These are phyloP conservation scores for Grapholita molesta DNA, from an alignment of 1,140 invertebrate species.

Conservation along the genomic window DNA sequence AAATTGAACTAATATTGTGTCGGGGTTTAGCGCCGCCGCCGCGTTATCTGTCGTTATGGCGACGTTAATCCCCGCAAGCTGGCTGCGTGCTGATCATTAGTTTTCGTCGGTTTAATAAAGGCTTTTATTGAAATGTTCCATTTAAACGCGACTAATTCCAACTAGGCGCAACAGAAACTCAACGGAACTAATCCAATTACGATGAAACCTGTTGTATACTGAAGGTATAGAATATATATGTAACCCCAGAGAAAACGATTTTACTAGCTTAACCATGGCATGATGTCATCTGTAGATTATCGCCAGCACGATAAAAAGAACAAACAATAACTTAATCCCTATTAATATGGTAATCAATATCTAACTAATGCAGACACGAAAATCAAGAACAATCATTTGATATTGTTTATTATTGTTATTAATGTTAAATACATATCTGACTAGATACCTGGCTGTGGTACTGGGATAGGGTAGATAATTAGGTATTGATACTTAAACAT, in stretches of 20 bases:
- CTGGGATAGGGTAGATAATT: no score
- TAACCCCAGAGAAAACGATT: no score
- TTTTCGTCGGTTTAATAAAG: not conserved
- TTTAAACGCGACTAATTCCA: not conserved
- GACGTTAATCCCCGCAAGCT: slow-evolving; percentile 24
- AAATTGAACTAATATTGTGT: slow-evolving; percentile 6
- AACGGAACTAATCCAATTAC: not conserved
- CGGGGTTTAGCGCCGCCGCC: slow-evolving; percentile 13
- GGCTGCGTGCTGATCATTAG: not conserved
- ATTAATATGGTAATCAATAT: not conserved
- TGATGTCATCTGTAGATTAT: slow-evolving; percentile 16
- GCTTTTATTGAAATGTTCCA: not conserved
- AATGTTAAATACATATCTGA: no score
- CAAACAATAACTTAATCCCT: not conserved
- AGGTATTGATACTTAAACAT: no score
- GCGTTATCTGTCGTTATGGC: slow-evolving; percentile 29
- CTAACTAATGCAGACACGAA: not conserved
- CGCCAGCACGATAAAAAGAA: not conserved
- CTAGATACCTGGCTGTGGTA: no score
- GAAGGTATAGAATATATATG: not conserved
- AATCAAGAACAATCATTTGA: no score
- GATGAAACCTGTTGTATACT: not conserved
- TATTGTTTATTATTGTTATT: no score
- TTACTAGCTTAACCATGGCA: slow-evolving; percentile 5
- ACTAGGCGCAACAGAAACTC: no score